Evolutionary conservation across 2,113 vertebrate genomes (phyloP), one percentile per base, ranked within the genome.

Genomic region (Tilapia sparmanii): DNA sequence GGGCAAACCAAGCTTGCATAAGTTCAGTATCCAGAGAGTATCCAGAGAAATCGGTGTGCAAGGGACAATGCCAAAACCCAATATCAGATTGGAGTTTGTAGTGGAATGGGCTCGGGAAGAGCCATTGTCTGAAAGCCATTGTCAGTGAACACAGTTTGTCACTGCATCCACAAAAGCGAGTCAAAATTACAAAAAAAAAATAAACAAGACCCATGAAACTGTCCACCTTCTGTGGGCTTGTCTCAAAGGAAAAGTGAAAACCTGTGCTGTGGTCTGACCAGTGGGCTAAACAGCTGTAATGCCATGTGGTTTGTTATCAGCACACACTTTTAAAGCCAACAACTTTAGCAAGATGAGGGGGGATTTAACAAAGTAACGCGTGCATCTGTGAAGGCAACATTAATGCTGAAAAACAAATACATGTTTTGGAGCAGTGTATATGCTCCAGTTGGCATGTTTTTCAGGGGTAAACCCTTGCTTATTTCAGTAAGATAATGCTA

Each of bases 321-420:
- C 61, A 38, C 33, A 22, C 19, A 8, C 35, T 15, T 40, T 71
- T 40, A 71, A 42, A 71, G 35, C 0, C 12, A 71, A 42, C 63
- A 71, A 71, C 12, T 24, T 40, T 24, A 40, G n/a, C 7, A 1
- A 40, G 11, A 71, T 24, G 35, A 71, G 35, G 12, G n/a, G 35
- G 63, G 7, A 9, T 42, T 71, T 40, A 24, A 24, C n/a, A 15
- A 68, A 9, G 2, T 68, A 0, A 68, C 0, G 4, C 1, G 11
- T 15, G 35, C 11, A 15, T 40, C 35, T 40, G 35, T 68, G 63
- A 40, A 24, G 35, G 63, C n/a, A 15, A n/a, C 63, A 40, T 68
- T 13, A 68, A 1, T 40, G 63, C 11, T 68, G 63, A 68, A 68
- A 35, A 68, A 68, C 7, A 10, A 12, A 0, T 71, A 1, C 61